Evolutionary conservation across 2,888 invertebrate species (phyloP), one percentile per base, ranked within the genome.

Genomic region (Quadriops clusia): DNA sequence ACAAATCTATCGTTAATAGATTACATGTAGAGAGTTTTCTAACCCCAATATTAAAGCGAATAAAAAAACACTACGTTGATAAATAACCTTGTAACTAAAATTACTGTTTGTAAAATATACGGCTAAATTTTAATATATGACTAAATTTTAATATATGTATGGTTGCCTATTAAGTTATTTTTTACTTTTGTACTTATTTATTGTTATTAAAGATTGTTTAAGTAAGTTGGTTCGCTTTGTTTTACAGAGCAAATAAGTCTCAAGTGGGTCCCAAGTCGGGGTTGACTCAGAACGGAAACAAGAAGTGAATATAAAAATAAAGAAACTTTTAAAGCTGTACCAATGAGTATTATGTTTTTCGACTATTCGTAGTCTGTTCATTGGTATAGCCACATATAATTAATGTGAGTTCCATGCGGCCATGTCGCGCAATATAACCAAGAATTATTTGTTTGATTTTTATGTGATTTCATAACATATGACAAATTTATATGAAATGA

Each of bases 401-500:
- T 9, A 13, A n/a, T 39, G 41, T 30, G 53, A 54, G 54, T 56
- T 55, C 52, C 56, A 56, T 58, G 57, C 57, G 56, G 57, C 57
- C 57, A 57, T 58, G 56, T 55, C 36, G 36, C 44, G 43, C 40
- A 41, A 41, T 40, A 51, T 53, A 53, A 55, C 53, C 46, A 51
- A 44, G 53, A 55, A 55, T 55, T 53, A 54, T 53, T 16, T 26
- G 37, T 38, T 41, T 48, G 47, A 46, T 46, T 50, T 54, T 52
- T 54, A 57, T 56, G 54, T 56, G 54, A 57, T 53, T 54, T 58
- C 54, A 57, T 56, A 47, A 47, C 48, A 47, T 50, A 33, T 47
- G 49, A 37, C n/a, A n/a, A n/a, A 43, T 42, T 49, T 51, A 47
- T 54, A 54, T 55, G 50, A 50, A 53, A 53, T 58, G 53, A 55